Base-by-base conservation (phyloP, 2,888 invertebrate genomes). In the Calliopum simillimum region DNA sequence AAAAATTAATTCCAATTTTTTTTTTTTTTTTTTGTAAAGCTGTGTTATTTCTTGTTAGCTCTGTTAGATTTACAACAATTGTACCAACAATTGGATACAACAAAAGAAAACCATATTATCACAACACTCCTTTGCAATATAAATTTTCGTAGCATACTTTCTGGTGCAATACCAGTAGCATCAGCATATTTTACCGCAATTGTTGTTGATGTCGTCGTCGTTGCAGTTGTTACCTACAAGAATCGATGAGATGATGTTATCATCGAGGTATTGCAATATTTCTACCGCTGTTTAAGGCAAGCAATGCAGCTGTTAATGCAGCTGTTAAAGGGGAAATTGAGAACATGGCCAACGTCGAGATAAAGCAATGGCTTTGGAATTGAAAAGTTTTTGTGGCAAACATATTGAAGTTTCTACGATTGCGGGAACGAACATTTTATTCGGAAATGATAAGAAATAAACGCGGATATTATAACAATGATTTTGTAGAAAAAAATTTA, bases 131-230 rank as follows among this genome's bases (percentile, higher is more conserved):
- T 33, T n/a, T 59, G 59, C 41, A 33, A 33, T 41, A 59, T 59
- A 59, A 59, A 59, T 68, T 59, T 33, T 77, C 80, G 75, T 77
- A 72, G 80, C 77, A 75, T 77, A 80, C 76, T 80, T 78, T 80
- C 75, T 73, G 80, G 79, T 79, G 77, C 74, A 72, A 78, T 33
- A 33, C 33, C 33, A 33, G 8, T 33, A 33, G 5, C 33, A 80
- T 79, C 73, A 80, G 77, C 79, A 81, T 80, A 33, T 33, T 41
- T 41, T 13, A 43, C 59, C 19, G 43, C 59, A 11, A 12, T 12
- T 59, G 59, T 59, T 33, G 33, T 33, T 33, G 8, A 33, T 33
- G 8, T 33, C 33, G 33, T 1, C 8, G 8, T 33, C 33, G 33
- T 1, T 33, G 33, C 33, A 33, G 33, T 33, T 33, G 33, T 33